phyloP scores from a whole-genome alignment of 2,797 vertebrate genomes.

The Bradypodion pumilum region DNA sequence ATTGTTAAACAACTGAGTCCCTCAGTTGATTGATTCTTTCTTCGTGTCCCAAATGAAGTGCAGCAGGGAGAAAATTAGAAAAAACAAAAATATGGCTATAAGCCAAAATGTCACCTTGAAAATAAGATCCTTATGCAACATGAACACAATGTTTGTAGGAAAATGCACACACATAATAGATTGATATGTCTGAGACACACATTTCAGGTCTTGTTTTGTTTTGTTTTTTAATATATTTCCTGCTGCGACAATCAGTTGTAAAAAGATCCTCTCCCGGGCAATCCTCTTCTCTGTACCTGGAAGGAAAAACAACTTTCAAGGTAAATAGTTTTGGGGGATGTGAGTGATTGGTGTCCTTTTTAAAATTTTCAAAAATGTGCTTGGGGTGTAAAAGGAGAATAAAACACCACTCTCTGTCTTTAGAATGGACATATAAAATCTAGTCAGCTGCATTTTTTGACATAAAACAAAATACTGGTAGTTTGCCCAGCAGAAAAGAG shows the following conservation, averaged over 20 bases:
- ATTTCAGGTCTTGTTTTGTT: constrained; percentile 8
- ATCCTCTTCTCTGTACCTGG: constrained; percentile 22
- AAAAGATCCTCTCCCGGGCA: constrained; percentile 26
- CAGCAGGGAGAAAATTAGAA: constrained; percentile 32
- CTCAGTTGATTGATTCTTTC: constrained; percentile 12
- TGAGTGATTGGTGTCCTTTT: constrained; percentile 14
- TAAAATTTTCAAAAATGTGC: not conserved
- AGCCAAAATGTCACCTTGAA: not conserved
- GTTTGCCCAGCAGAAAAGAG: not conserved
- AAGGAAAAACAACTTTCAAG: constrained; percentile 28
- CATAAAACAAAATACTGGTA: not conserved
- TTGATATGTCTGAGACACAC: not conserved
- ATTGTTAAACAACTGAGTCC: constrained; percentile 20
- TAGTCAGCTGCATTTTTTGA: not conserved
- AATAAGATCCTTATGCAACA: constrained; percentile 21
- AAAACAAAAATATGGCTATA: constrained; percentile 18
- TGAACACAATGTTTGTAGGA: not conserved
- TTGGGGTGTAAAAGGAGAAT: not conserved
- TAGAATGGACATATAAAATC: not conserved
- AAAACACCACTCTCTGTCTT: constrained; percentile 1
- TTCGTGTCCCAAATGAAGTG: constrained; percentile 25
- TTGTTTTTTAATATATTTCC: constrained; percentile 30
- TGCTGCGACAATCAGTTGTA: constrained; percentile 18
- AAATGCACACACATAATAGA: rapidly evolving
- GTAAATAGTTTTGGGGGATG: not conserved